phyloP scores from a whole-genome alignment of 1,140 invertebrate genomes.

The Pantala flavescens region DNA sequence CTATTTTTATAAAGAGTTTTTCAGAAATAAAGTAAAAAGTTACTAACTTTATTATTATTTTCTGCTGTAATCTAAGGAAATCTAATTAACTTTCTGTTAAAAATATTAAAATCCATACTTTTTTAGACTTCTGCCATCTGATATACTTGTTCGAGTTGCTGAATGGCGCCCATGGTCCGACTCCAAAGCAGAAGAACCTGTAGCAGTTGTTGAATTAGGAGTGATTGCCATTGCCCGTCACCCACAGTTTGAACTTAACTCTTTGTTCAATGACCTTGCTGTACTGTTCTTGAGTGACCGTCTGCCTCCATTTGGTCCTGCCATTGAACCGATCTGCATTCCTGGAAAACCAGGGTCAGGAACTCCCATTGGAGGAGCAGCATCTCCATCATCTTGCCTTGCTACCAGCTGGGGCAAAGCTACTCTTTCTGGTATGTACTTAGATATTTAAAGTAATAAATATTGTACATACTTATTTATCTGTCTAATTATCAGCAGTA shows the following conservation, averaged over 20 bases:
- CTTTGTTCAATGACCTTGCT: conserved; percentile 57
- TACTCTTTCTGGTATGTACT: conserved; percentile 55
- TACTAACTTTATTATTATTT: too few relatives aligned
- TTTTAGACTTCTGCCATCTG: background rate
- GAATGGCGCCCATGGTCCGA: conserved; percentile 38
- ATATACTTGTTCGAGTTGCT: background rate
- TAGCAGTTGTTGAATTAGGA: conserved; percentile 38
- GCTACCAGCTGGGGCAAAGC: conserved; percentile 73
- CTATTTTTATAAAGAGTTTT: too few relatives aligned
- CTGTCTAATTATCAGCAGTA: too few relatives aligned
- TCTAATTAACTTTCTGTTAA: too few relatives aligned
- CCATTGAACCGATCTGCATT: conserved; percentile 64
- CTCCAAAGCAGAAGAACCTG: conserved; percentile 60
- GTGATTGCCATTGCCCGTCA: conserved; percentile 58
- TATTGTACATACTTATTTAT: too few relatives aligned
- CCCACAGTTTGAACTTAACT: conserved; percentile 53
- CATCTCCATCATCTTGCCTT: conserved; percentile 45
- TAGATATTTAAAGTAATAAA: too few relatives aligned
- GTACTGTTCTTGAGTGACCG: conserved; percentile 54
- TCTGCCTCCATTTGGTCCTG: conserved; percentile 41
- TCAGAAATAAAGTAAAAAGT: too few relatives aligned
- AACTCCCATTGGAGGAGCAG: conserved; percentile 31
- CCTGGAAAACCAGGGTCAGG: conserved; percentile 35
- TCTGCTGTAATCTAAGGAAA: too few relatives aligned
- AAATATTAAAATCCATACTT: too few relatives aligned